Conservation (phyloP, 2,113 vertebrate species). For the Grallaria varia region DNA sequence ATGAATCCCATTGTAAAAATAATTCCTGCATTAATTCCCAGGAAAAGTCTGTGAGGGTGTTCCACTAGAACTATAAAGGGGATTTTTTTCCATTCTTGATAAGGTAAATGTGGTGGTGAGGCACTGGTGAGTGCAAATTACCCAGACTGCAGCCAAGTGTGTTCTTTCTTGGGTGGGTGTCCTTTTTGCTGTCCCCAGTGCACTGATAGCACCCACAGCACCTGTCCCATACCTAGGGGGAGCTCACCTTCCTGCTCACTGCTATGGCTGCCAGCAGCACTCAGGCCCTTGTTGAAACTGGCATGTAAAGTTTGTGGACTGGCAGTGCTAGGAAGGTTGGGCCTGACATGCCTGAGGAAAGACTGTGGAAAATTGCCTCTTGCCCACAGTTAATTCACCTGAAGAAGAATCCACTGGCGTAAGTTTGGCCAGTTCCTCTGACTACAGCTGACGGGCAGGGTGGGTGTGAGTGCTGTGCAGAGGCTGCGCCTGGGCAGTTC, state of each 20-base stretch:
- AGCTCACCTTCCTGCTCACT: fast-evolving
- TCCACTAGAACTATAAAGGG: neutral
- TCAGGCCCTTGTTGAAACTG: neutral
- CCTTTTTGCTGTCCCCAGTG: fast-evolving
- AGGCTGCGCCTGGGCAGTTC: neutral
- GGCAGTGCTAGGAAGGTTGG: neutral
- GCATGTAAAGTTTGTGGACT: neutral
- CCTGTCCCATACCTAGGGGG: neutral
- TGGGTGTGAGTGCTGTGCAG: fast-evolving
- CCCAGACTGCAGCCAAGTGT: neutral
- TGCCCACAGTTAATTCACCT: neutral
- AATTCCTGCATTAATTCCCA: neutral
- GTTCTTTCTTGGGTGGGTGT: neutral
- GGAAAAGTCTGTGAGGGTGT: neutral
- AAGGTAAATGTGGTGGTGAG: neutral
- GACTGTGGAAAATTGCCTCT: neutral
- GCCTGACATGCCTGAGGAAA: neutral
- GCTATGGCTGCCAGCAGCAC: fast-evolving
- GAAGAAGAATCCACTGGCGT: neutral
- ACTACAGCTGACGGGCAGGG: fast-evolving
- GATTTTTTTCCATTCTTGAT: neutral
- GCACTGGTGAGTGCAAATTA: neutral
- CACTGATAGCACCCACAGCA: fast-evolving
- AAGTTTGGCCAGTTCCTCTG: fast-evolving
- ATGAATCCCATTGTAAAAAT: neutral